phyloP scores from a whole-genome alignment of 2,888 invertebrate genomes.

The Holacanthella duospinosa region DNA sequence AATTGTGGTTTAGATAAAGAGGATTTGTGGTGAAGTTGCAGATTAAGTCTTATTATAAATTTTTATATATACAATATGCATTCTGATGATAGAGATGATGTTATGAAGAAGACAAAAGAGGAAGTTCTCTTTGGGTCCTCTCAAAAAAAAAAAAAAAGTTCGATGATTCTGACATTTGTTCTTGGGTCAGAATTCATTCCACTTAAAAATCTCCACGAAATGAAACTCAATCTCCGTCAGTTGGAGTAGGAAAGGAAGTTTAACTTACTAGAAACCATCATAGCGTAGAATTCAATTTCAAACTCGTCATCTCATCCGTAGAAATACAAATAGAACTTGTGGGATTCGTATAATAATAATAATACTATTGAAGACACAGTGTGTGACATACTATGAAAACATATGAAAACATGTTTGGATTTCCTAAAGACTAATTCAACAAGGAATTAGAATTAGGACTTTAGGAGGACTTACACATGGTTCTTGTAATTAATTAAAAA shows the following conservation, averaged over 20 bases:
- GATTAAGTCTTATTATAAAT: no score
- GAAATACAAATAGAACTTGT: background rate
- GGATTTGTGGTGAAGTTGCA: no score
- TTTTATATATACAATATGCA: no score
- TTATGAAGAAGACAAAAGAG: slow-evolving; percentile 1
- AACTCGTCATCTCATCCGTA: background rate
- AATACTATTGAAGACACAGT: no score
- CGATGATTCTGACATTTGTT: background rate
- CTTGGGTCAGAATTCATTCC: background rate
- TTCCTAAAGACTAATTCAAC: no score
- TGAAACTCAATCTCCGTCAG: background rate
- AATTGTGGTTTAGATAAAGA: no score
- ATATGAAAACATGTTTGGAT: no score
- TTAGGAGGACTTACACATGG: no score
- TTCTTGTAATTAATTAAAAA: no score
- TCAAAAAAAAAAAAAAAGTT: no score
- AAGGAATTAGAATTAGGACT: no score
- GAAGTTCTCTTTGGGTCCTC: background rate
- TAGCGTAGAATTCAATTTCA: slow-evolving; percentile 2
- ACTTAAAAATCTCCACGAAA: background rate
- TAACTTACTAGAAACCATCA: background rate
- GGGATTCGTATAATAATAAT: background rate
- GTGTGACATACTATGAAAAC: no score
- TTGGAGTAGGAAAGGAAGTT: background rate
- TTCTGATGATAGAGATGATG: slow-evolving; percentile 1